Conservation (phyloP, 2,888 invertebrate genomes). For the Chymomyza amoena region DNA sequence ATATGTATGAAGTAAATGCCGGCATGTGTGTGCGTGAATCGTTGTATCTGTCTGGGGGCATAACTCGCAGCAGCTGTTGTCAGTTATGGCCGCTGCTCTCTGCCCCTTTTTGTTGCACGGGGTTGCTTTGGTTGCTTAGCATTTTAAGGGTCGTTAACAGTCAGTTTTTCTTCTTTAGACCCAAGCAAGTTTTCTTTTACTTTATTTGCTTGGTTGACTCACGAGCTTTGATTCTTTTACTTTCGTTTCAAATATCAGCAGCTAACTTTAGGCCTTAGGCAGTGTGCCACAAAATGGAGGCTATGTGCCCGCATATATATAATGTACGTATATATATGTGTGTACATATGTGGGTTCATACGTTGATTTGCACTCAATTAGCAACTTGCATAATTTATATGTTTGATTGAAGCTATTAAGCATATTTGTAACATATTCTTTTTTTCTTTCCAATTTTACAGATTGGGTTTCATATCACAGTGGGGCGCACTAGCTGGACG, state of each 20-base stretch:
- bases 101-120: conserved; percentile 5
- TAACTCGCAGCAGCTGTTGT: conserved; percentile 68
- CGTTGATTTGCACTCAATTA: conserved; percentile 38
- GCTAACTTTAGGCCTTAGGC: conserved; percentile 51
- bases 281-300: conserved; percentile 1
- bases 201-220: conserved; percentile 5
- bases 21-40: conserved; percentile 13
- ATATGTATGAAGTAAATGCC: conserved; percentile 10
- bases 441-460: conserved; percentile 74
- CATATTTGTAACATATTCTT: conserved; percentile 11
- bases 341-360: background rate
- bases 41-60: conserved; percentile 12
- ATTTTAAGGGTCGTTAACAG: conserved; percentile 57
- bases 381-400: conserved; percentile 44
- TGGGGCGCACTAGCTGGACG: conserved; percentile 88
- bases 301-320: conserved; percentile 11
- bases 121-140: conserved; percentile 43
- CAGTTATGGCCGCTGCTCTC: conserved; percentile 47
- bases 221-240: conserved; percentile 33
- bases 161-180: conserved; percentile 7
- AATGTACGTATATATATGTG: conserved; percentile 6
- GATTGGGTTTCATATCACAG: conserved; percentile 89
- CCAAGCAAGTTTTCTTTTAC: conserved; percentile 3
- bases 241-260: conserved; percentile 19
- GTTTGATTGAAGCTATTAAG: conserved; percentile 36